Evolutionary conservation across 2,797 vertebrate genomes (phyloP), one percentile per base, ranked within the genome.

Genomic region (Sandelia bainsii): DNA sequence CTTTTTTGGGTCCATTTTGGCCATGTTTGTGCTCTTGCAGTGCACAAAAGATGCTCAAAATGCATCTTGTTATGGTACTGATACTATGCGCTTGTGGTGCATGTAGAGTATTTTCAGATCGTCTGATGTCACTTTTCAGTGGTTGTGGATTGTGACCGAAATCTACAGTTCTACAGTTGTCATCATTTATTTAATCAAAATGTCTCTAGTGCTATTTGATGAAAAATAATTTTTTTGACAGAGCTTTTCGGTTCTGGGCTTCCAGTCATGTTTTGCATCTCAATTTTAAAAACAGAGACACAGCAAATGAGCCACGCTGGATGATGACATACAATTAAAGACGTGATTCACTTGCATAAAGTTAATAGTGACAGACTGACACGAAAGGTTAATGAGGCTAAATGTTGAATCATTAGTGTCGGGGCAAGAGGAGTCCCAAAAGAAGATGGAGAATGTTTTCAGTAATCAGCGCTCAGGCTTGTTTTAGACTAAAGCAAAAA

Each of bases 401-500:
- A 72, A 71, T 48, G 54, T 13, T 54, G 57, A 58, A 20, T 51
- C 37, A 22, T 66, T 29, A 17, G 37, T n/a, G 22, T 51, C 45
- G 10, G 29, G 16, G 51, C 1, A 62, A 16, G 19, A 64, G 37
- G 14, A 44, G 32, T 51, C 4, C 0, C 16, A 34, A 37, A 48
- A 72, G 39, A 49, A 71, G 57, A 53, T 25, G 60, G 49, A 79
- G 57, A 61, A 52, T 32, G 42, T 22, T 37, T 34, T 57, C 2
- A 66, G 60, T 52, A 51, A 69, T 77, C 65, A 70, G 74, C 1
- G 1, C 60, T 48, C 23, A 0, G 60, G 48, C 16, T 68, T 69
- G 42, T 72, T 81, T 79, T 63, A 59, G 49, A 66, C 72, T 51
- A 52, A 75, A 56, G 53, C 44, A 45, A 68, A 68, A 67, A 52